Base-by-base conservation (phyloP, 1,140 invertebrate genomes). In the Samia ricini region DNA sequence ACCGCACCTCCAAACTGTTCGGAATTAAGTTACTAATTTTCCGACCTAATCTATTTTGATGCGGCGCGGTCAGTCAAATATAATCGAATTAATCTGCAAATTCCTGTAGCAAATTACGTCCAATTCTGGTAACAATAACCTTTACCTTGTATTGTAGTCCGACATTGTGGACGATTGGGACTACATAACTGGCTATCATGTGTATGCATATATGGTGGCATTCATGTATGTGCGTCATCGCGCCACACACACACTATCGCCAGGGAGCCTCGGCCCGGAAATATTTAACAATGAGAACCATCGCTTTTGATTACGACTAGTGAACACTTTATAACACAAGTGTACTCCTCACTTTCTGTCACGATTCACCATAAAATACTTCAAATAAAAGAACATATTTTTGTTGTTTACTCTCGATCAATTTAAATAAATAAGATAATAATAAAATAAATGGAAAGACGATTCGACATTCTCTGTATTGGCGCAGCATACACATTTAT, bases 71-170 rank as follows among this genome's bases (percentile, higher is more conserved):
- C 68, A 69, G 62, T 74, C 63, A 58, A 72, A 71, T 74, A 67
- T 71, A 72, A 82, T 72, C 56, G 64, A 77, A 64, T 67, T 74
- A 71, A 74, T 74, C 60, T 63, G 64, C 67, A 71, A 64, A 66
- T 66, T 69, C 66, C 71, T 68, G 63, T 72, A 66, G 70, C 72
- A 61, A 78, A 76, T 80, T 74, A 72, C 68, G 65, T 71, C 56
- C 75, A 69, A 77, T 76, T 75, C 73, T 77, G 69, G 67, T 73
- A 71, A 78, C 81, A 82, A 83, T 86, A 81, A 84, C 83, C 79
- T 84, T 86, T 83, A 83, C 80, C 79, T 84, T 84, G 83, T 75
- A 83, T 83, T 83, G 77, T 85, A 51, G 63, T 42, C 21, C 58
- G 57, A 55, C 62, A 67, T 68, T 67, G 71, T 57, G 61, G 48